Evolutionary conservation across 2,113 vertebrate species (phyloP).

Genomic region (Indri indri): DNA sequence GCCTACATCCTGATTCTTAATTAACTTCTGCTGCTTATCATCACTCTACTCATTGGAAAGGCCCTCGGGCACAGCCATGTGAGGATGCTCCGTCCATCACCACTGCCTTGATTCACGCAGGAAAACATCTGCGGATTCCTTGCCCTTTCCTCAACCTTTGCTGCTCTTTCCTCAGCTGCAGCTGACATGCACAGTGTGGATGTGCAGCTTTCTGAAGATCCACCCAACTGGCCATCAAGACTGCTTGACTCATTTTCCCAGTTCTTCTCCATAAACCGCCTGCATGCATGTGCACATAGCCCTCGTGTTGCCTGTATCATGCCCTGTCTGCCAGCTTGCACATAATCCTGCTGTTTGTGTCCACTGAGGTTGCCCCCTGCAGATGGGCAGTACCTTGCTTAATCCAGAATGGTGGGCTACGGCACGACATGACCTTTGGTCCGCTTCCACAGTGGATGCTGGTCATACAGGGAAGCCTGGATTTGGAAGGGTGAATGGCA

Average conservation of each 20-base stretch:
- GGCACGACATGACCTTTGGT: background rate
- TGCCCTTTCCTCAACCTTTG: background rate
- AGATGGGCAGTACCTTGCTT: background rate
- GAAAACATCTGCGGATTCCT: background rate
- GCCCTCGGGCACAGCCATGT: accelerated
- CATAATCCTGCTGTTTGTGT: background rate
- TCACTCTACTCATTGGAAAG: background rate
- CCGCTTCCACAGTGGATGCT: background rate
- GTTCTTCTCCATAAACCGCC: background rate
- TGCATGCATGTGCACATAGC: background rate
- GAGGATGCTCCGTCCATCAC: background rate
- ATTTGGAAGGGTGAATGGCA: background rate
- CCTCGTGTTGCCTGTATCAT: background rate
- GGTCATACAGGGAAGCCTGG: background rate
- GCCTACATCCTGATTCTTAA: background rate
- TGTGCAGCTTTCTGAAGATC: background rate
- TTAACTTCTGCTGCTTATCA: background rate
- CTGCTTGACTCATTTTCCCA: background rate
- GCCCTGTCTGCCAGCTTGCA: background rate
- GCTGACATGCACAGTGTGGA: background rate
- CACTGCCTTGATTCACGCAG: background rate
- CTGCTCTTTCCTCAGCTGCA: background rate
- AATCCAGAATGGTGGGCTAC: background rate
- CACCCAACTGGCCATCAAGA: background rate
- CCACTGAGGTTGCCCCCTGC: background rate